Conservation (phyloP, 2,113 vertebrate genomes). For the Copsychus sechellarum region DNA sequence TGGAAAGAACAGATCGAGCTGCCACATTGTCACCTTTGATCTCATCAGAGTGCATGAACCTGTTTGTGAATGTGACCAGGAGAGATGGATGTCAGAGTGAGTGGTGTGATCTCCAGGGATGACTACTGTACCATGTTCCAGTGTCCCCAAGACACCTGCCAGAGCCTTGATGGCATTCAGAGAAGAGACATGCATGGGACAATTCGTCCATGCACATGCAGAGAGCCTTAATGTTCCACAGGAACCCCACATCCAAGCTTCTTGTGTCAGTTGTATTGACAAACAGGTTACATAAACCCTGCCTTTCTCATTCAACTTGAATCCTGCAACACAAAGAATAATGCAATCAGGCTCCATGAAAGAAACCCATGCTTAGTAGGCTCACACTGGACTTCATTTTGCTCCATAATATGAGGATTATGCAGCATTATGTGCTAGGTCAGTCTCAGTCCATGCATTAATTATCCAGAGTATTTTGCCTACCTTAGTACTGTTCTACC, state of each 20-base stretch:
- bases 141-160: not conserved
- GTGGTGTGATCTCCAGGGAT: not conserved
- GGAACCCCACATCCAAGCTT: not conserved
- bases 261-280: no score
- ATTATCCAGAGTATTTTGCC: not conserved
- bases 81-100: not conserved
- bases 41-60: not conserved
- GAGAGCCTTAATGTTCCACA: not conserved
- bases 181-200: not conserved
- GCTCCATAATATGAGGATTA: not conserved
- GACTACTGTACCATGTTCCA: accelerated
- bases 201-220: not conserved
- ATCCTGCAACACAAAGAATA: not conserved
- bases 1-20: not conserved
- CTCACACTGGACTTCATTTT: not conserved
- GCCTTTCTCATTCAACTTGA: not conserved
- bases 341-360: not conserved
- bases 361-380: not conserved
- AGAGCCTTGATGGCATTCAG: not conserved
- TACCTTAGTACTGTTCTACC: not conserved
- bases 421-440: not conserved
- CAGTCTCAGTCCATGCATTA: not conserved
- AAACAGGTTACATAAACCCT: not conserved
- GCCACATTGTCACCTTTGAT: not conserved
- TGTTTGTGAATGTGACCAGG: not conserved